A percentile compares a stretch with the other conserved stretches of the same genome.
Evolutionary conservation across 2,113 vertebrate species (phyloP).

Genomic region (Typhlomys cinereus): DNA sequence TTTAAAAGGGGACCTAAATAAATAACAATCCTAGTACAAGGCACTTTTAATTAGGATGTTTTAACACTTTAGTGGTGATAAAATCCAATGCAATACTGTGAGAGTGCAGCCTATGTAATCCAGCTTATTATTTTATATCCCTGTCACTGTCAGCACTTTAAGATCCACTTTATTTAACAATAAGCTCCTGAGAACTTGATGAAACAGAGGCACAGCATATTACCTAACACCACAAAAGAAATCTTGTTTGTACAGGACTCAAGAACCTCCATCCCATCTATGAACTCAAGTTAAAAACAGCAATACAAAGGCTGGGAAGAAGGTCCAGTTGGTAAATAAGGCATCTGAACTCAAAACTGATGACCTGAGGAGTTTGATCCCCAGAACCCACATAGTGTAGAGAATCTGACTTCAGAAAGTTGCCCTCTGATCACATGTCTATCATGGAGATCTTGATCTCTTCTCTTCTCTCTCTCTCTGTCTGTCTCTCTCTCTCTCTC

Average conservation of each 20-base stretch:
- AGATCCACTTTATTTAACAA: constrained; percentile 4
- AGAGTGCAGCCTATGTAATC: neutral
- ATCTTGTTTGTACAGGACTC: neutral
- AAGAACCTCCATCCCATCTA: neutral
- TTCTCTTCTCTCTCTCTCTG: no score
- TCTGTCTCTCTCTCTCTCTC: no score
- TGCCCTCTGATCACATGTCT: no score
- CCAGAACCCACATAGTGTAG: neutral
- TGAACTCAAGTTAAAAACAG: neutral
- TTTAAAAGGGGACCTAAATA: neutral
- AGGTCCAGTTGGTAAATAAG: neutral
- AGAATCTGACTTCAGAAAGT: no score
- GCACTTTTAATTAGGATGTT: neutral
- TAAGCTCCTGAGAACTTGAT: neutral
- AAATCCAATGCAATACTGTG: neutral
- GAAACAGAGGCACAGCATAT: neutral
- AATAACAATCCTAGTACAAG: neutral
- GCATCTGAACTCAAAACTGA: neutral
- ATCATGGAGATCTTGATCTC: no score
- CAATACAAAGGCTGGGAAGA: neutral
- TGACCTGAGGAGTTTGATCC: neutral
- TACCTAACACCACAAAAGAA: neutral
- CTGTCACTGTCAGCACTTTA: neutral
- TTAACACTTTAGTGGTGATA: neutral
- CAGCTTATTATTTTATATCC: neutral